A percentile compares a stretch with the other conserved stretches of the same genome.
These are phyloP conservation scores for Apodemus agrarius DNA, from an alignment of 2,797 vertebrate genomes.

Conservation along the genomic window DNA sequence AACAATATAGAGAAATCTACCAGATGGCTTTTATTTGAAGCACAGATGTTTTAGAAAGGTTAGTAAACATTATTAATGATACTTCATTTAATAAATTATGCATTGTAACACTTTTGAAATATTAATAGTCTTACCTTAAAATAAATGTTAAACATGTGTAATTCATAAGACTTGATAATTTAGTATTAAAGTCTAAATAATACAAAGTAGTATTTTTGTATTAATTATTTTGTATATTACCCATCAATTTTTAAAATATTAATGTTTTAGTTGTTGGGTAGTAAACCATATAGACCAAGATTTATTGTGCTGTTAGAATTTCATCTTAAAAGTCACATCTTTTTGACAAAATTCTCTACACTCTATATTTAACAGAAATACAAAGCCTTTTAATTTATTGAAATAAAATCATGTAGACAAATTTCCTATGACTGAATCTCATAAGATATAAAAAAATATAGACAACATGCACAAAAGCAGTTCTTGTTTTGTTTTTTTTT, in stretches of 20 bases:
- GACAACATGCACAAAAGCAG: background rate
- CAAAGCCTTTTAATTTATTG: background rate
- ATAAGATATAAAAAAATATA: background rate
- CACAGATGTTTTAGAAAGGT: background rate
- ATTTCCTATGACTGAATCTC: conserved; percentile 6
- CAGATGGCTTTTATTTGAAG: background rate
- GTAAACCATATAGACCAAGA: background rate
- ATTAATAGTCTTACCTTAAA: conserved; percentile 15
- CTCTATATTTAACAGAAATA: background rate
- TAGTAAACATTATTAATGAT: background rate
- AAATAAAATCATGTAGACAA: conserved; percentile 7
- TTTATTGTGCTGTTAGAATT: background rate
- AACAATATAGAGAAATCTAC: background rate
- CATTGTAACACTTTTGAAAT: conserved; percentile 3
- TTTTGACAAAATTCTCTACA: background rate
- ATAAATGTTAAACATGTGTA: conserved; percentile 6
- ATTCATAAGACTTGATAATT: background rate
- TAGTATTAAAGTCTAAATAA: background rate
- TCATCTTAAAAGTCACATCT: background rate
- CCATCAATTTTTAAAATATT: background rate
- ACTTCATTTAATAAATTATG: background rate
- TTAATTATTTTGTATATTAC: background rate
- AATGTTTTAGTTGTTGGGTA: background rate
- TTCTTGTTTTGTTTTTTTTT: background rate
- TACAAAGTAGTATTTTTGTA: background rate